phyloP scores from a whole-genome alignment of 2,797 vertebrate species.

The Artibeus jamaicensis region DNA sequence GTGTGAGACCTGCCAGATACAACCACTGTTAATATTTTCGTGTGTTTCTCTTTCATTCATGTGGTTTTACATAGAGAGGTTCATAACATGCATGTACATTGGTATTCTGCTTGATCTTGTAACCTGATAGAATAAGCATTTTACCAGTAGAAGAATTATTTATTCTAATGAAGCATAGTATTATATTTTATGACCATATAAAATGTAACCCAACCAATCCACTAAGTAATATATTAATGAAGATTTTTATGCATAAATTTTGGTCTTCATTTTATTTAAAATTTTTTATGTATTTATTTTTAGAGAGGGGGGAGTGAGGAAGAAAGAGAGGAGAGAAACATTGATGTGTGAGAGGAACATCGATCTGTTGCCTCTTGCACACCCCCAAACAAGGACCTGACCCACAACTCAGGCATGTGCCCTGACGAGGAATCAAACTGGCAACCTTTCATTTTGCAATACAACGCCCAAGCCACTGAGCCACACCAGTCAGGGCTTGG shows the following conservation, averaged over 20 bases:
- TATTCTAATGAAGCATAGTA: constrained; percentile 18
- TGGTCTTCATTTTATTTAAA: not conserved
- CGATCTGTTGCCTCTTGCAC: not conserved
- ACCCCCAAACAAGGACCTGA: not conserved
- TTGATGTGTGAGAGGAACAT: not conserved
- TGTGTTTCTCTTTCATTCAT: not conserved
- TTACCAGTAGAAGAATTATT: not conserved
- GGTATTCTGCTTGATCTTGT: not conserved
- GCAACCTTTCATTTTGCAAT: not conserved
- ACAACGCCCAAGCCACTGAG: not conserved
- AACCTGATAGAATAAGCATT: constrained; percentile 17
- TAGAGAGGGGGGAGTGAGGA: not conserved
- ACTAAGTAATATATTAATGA: constrained; percentile 28
- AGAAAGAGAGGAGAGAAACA: not conserved
- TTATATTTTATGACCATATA: constrained; percentile 7
- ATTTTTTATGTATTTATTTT: not conserved
- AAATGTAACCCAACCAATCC: not conserved
- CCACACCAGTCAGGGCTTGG: not conserved
- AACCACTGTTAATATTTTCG: not conserved
- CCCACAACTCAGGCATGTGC: not conserved
- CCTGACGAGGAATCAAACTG: not conserved
- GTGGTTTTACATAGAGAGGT: not conserved
- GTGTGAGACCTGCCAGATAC: not conserved
- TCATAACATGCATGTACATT: not conserved
- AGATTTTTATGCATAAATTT: constrained; percentile 29